Evolutionary conservation across 2,888 invertebrate genomes (phyloP).

Genomic region (Notodonta dromedarius): DNA sequence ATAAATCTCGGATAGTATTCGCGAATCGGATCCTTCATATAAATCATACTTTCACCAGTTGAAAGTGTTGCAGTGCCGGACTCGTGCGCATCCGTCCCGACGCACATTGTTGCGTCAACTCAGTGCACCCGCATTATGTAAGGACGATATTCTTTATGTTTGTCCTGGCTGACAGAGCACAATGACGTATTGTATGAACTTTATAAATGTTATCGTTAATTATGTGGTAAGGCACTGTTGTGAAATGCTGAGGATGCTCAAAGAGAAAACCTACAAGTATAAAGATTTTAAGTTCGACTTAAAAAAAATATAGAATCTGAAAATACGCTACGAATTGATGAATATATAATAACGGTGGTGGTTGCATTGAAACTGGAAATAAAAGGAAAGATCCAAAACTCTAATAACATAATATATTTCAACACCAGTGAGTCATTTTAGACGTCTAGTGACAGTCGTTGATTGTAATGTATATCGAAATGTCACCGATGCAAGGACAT

Average conservation of each 20-base stretch:
- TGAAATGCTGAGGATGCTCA: neutral
- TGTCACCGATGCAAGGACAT: conserved; percentile 5
- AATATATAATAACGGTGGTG: too few relatives aligned
- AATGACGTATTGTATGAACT: neutral
- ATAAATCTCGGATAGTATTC: conserved; percentile 21
- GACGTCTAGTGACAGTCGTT: neutral
- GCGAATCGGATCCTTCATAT: conserved; percentile 36
- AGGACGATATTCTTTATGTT: conserved; percentile 20
- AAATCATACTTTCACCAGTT: conserved; percentile 40
- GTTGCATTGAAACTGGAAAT: neutral
- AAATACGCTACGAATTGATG: too few relatives aligned
- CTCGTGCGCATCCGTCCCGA: conserved; percentile 30
- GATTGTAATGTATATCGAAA: neutral
- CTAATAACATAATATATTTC: neutral
- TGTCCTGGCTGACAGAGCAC: conserved; percentile 15
- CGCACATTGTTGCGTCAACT: conserved; percentile 26
- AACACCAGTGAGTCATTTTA: neutral
- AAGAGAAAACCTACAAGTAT: neutral
- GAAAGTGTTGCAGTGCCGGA: conserved; percentile 38
- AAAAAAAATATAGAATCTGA: too few relatives aligned
- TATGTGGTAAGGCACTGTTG: neutral
- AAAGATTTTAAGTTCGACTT: neutral
- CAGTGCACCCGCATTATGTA: conserved; percentile 28
- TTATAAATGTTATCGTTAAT: neutral
- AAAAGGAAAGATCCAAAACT: neutral